Percentiles rank a stretch among this genome's conserved stretches.
Evolutionary conservation across 2,888 invertebrate species (phyloP).

Genomic region (Magallana nippona): DNA sequence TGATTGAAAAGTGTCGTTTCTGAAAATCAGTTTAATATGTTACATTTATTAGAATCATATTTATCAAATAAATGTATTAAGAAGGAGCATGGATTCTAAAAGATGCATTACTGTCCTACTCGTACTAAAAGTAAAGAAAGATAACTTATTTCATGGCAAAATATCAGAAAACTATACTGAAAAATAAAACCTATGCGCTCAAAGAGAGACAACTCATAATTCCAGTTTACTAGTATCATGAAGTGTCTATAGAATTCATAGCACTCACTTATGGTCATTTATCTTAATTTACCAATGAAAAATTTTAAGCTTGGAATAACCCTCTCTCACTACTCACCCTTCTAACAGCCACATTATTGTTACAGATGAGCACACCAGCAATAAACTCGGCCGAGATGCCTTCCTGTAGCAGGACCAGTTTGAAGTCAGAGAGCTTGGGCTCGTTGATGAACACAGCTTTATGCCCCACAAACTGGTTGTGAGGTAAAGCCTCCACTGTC

Average conservation of each 20-base stretch:
- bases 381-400: conserved; percentile 92
- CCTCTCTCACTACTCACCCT: conserved; percentile 83
- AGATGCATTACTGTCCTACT: no score
- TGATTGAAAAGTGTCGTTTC: no score
- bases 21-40: no score
- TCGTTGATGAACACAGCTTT: conserved; percentile 94
- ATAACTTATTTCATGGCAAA: no score
- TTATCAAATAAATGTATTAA: no score
- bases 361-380: conserved; percentile 95
- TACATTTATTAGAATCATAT: no score
- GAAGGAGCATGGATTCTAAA: no score
- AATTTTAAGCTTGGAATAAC: background rate
- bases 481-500: conserved; percentile 62
- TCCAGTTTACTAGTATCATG: background rate
- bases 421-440: conserved; percentile 94
- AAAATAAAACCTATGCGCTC: no score
- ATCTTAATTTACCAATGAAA: background rate
- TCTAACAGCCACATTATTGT: conserved; percentile 92
- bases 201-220: no score
- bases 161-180: no score
- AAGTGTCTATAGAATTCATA: background rate
- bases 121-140: no score
- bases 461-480: conserved; percentile 77
- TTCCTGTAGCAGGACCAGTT: conserved; percentile 83
- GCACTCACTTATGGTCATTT: no score